These are phyloP conservation scores for Thomomys bottae DNA, from an alignment of 2,113 vertebrate species.

Conservation along the genomic window DNA sequence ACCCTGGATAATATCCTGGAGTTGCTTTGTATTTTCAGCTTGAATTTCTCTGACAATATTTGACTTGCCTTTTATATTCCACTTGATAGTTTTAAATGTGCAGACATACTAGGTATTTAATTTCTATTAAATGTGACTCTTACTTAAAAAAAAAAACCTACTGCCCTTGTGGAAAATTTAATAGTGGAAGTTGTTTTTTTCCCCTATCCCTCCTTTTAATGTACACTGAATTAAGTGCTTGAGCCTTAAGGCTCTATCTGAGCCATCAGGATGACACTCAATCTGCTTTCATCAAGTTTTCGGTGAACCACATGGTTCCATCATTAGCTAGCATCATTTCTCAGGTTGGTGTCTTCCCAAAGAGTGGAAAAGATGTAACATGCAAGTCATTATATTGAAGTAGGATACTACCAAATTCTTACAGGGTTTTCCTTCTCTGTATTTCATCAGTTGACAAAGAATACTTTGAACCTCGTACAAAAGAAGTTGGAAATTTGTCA, in stretches of 20 bases:
- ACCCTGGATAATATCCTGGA: constrained; percentile 57
- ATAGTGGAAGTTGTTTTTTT: not conserved
- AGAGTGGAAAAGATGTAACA: constrained; percentile 28
- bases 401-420: not conserved
- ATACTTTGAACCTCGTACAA: constrained; percentile 72
- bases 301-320: not conserved
- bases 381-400: not conserved
- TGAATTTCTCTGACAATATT: constrained; percentile 58
- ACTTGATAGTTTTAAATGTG: constrained; percentile 32
- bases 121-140: constrained; percentile 24
- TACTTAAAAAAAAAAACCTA: not conserved
- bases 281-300: not conserved
- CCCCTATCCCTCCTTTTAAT: not conserved
- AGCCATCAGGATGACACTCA: not conserved
- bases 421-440: not conserved
- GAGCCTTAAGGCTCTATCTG: not conserved
- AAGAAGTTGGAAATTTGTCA: constrained; percentile 75
- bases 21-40: constrained; percentile 56
- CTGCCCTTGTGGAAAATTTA: not conserved
- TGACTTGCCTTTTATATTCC: constrained; percentile 74
- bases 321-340: not conserved
- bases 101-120: not conserved
- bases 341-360: constrained; percentile 35
- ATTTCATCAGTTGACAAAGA: constrained; percentile 41
- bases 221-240: not conserved